Evolutionary conservation across 2,113 vertebrate genomes (phyloP).

Genomic region (Tauraco erythrolophus): DNA sequence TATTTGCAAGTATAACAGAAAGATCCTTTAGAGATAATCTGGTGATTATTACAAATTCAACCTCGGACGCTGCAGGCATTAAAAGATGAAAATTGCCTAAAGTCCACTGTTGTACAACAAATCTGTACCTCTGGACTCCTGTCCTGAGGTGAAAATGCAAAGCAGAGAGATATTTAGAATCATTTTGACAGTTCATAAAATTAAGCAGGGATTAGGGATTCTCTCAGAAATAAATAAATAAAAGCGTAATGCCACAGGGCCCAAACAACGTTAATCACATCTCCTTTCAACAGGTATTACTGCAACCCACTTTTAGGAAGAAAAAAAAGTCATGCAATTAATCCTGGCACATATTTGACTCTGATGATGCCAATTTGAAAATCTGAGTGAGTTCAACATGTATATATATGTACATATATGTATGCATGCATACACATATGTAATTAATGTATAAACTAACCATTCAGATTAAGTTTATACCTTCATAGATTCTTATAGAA

Average conservation of each 20-base stretch:
- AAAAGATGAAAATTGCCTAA: conserved; percentile 83
- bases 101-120: conserved; percentile 75
- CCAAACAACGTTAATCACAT: conserved; percentile 55
- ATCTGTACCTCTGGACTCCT: conserved; percentile 77
- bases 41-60: conserved; percentile 78
- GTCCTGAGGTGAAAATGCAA: conserved; percentile 83
- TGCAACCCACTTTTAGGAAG: background rate
- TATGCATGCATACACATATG: background rate
- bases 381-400: background rate
- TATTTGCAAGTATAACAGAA: conserved; percentile 76
- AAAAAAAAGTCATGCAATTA: conserved; percentile 43
- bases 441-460: background rate
- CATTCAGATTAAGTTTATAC: background rate
- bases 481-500: background rate
- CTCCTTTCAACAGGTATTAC: conserved; percentile 75
- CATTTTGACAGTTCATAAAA: conserved; percentile 83
- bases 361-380: background rate
- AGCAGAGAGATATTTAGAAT: conserved; percentile 80
- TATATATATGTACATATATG: background rate
- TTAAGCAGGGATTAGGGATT: conserved; percentile 83
- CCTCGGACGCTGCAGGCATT: conserved; percentile 66
- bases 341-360: conserved; percentile 8
- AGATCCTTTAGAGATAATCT: conserved; percentile 82
- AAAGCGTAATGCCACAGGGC: conserved; percentile 74
- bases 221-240: conserved; percentile 60